Conservation (phyloP, 1,140 invertebrate species). For the Caenorhabditis inopinata region DNA sequence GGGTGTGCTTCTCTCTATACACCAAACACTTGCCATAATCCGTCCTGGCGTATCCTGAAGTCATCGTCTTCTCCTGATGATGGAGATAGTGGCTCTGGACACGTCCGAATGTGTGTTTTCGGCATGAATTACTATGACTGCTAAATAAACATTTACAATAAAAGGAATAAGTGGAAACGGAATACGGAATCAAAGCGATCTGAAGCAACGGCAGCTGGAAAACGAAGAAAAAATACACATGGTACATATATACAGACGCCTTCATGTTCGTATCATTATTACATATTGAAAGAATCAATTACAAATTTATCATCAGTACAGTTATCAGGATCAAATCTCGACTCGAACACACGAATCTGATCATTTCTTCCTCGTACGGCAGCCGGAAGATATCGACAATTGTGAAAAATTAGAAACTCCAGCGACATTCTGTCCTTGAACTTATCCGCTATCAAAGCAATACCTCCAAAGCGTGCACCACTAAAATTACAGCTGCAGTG, state of each 20-base stretch:
- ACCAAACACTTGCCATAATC: too few relatives aligned
- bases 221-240: too few relatives aligned
- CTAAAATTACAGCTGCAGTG: background rate
- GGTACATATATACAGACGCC: background rate
- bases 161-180: background rate
- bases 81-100: too few relatives aligned
- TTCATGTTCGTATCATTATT: slow-evolving; percentile 1
- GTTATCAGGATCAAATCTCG: background rate
- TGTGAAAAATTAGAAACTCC: background rate
- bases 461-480: background rate
- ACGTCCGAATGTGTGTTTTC: too few relatives aligned
- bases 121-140: too few relatives aligned
- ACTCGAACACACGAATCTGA: background rate
- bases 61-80: too few relatives aligned
- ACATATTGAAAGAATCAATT: background rate
- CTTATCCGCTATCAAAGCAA: background rate
- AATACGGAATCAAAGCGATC: background rate
- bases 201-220: background rate
- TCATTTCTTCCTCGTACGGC: background rate
- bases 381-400: slow-evolving; percentile 16
- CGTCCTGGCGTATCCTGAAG: too few relatives aligned
- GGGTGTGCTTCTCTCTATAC: too few relatives aligned
- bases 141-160: too few relatives aligned
- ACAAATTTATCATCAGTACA: slow-evolving; percentile 18
- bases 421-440: slow-evolving; percentile 8